Conservation (phyloP, 2,888 invertebrate genomes). For the Pelosia muscerda region DNA sequence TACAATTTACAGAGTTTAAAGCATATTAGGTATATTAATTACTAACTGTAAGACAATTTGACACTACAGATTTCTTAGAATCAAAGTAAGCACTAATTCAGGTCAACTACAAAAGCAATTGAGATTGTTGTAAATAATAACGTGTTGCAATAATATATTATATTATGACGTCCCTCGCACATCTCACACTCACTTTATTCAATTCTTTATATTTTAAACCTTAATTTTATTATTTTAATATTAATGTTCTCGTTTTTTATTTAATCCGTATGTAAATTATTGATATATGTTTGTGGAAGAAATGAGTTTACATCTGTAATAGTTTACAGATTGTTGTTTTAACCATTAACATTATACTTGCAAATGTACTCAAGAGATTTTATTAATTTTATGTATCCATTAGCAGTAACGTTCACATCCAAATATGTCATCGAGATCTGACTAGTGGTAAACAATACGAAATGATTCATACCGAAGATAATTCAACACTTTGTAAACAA, state of each 20-base stretch:
- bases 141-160: not conserved
- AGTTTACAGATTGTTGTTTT: no score
- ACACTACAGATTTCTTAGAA: not conserved
- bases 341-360: no score
- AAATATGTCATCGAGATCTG: conserved; percentile 64
- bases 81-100: not conserved
- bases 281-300: not conserved
- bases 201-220: no score
- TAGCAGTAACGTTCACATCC: conserved; percentile 55
- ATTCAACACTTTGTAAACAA: conserved; percentile 66
- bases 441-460: conserved; percentile 67
- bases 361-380: conserved; percentile 20
- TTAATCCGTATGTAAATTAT: not conserved
- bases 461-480: conserved; percentile 69
- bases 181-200: no score
- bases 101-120: not conserved
- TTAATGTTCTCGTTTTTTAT: no score
- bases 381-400: conserved; percentile 54
- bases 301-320: not conserved
- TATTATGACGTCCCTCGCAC: no score
- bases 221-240: no score
- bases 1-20: no score
- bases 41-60: not conserved
- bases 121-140: not conserved
- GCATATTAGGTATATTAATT: not conserved